phyloP scores from a whole-genome alignment of 2,113 vertebrate genomes.

The Eubucco bourcierii region DNA sequence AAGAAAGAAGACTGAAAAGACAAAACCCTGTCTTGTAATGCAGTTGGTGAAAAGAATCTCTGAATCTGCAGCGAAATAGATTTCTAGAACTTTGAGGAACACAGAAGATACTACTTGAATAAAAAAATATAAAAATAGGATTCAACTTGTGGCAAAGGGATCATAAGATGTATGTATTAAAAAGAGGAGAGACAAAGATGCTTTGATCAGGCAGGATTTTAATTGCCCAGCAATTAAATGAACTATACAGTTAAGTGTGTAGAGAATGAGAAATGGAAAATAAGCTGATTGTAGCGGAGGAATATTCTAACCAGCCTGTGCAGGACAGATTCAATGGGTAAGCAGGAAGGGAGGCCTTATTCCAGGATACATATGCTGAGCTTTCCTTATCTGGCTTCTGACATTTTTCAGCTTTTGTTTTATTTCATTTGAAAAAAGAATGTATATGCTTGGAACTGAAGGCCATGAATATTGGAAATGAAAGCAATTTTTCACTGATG shows the following conservation, averaged over 20 bases:
- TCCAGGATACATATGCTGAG: rapidly evolving
- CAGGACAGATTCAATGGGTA: neutral
- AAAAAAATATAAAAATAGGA: neutral
- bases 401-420: neutral
- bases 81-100: neutral
- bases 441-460: neutral
- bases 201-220: slow-evolving; percentile 44
- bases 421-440: neutral
- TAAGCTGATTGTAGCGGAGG: neutral
- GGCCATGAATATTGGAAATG: neutral
- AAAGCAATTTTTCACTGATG: neutral
- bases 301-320: neutral
- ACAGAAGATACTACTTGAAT: neutral
- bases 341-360: neutral
- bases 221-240: neutral
- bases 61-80: neutral
- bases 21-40: neutral
- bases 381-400: neutral
- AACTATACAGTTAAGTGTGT: neutral
- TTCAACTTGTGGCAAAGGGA: neutral
- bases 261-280: neutral
- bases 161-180: neutral
- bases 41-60: neutral
- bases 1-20: neutral
- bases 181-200: neutral